Conservation (phyloP, 1,140 invertebrate genomes). For the Triops cancriformis region DNA sequence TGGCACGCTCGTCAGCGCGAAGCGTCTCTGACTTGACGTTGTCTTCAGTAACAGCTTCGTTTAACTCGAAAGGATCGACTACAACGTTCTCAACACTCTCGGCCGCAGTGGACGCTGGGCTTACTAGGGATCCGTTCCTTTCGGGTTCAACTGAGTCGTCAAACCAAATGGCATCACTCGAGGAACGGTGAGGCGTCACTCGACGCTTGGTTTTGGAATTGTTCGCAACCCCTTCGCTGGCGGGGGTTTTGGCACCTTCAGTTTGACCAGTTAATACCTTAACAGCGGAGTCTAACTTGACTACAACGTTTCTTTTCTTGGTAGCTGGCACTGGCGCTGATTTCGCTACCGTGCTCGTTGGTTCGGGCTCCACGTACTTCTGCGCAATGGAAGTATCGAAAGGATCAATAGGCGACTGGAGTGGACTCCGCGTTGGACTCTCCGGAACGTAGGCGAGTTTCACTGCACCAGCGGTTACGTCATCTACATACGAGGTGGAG, state of each 20-base stretch:
- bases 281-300: constrained; percentile 72
- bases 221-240: background rate
- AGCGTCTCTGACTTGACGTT: constrained; percentile 28
- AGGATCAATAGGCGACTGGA: constrained; percentile 59
- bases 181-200: background rate
- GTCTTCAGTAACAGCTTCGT: constrained; percentile 49
- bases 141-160: constrained; percentile 43
- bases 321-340: constrained; percentile 22
- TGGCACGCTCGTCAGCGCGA: background rate
- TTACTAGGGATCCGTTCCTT: constrained; percentile 45
- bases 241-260: background rate
- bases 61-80: constrained; percentile 42
- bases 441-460: constrained; percentile 78
- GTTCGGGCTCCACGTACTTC: constrained; percentile 55
- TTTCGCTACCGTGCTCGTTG: background rate
- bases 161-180: background rate
- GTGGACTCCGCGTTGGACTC: constrained; percentile 48
- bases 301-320: constrained; percentile 65
- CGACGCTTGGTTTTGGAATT: background rate
- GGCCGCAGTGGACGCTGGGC: background rate
- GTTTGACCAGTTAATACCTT: constrained; percentile 60
- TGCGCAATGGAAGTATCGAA: constrained; percentile 82
- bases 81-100: background rate
- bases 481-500: constrained; percentile 76
- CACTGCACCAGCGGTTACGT: constrained; percentile 70